Conservation (phyloP, 1,140 invertebrate genomes). For the Dreissena rostriformis region DNA sequence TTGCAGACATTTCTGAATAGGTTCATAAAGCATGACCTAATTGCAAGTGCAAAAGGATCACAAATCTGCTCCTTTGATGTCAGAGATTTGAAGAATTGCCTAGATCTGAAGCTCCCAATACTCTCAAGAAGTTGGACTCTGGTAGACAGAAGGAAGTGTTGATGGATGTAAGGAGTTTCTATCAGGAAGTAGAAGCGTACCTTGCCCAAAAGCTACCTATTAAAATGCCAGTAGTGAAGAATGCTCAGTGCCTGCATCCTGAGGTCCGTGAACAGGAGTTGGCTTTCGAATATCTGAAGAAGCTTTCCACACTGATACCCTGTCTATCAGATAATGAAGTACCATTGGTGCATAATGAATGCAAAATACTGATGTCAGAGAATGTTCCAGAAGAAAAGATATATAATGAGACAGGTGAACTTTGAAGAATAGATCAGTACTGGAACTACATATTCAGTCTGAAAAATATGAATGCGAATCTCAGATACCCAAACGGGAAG, state of each 20-base stretch:
- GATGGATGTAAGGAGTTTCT: neutral
- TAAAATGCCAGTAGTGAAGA: neutral
- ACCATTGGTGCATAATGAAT: slow-evolving; percentile 46
- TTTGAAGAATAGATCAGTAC: neutral
- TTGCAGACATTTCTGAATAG: neutral
- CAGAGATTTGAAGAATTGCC: neutral
- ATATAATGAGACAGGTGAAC: neutral
- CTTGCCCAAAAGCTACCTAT: neutral
- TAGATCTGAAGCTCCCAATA: neutral
- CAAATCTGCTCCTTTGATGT: slow-evolving; percentile 2
- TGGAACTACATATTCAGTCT: neutral
- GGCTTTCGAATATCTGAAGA: neutral
- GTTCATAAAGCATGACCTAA: slow-evolving; percentile 19
- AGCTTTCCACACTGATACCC: neutral
- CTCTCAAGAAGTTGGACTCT: neutral
- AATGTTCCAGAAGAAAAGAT: neutral
- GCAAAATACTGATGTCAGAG: slow-evolving; percentile 36
- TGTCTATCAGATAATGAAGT: neutral
- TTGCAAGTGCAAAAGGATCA: neutral
- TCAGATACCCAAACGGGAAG: neutral
- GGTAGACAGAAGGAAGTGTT: slow-evolving; percentile 1
- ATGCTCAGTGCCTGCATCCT: slow-evolving; percentile 25
- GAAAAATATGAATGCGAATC: neutral
- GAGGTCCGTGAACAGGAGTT: slow-evolving; percentile 5
- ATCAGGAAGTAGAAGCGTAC: slow-evolving; percentile 8